These are phyloP conservation scores for Cheilosia grossa DNA, from an alignment of 2,888 invertebrate species.

Conservation along the genomic window DNA sequence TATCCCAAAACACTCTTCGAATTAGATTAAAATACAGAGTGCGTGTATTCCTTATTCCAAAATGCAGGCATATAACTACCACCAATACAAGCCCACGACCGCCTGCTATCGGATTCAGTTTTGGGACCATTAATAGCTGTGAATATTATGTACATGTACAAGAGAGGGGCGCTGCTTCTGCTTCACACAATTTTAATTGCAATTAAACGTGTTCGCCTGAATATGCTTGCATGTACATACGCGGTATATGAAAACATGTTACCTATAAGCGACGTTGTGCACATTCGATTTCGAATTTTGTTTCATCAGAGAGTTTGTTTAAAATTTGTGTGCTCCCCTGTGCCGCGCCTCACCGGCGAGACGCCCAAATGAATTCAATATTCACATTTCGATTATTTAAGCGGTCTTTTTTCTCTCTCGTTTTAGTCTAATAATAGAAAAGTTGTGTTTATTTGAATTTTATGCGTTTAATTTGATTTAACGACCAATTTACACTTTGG, in stretches of 20 bases:
- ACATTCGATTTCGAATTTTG: too few species aligned
- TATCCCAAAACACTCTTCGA: constrained; percentile 32
- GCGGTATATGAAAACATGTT: background rate
- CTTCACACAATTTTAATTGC: background rate
- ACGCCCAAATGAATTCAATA: constrained; percentile 24
- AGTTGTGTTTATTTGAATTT: constrained; percentile 25
- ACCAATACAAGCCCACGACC: constrained; percentile 23
- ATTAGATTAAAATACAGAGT: constrained; percentile 34
- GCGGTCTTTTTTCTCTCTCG: background rate
- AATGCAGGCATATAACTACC: background rate
- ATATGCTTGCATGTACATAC: background rate
- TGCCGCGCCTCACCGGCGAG: background rate
- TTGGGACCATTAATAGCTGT: background rate
- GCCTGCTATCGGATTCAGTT: constrained; percentile 4
- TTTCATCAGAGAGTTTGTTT: constrained; percentile 37
- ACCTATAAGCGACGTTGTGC: too few species aligned
- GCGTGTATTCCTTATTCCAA: constrained; percentile 12
- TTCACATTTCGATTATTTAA: constrained; percentile 36
- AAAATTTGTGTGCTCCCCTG: constrained; percentile 9
- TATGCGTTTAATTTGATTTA: constrained; percentile 15
- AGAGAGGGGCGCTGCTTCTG: constrained; percentile 9
- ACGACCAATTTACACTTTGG: background rate
- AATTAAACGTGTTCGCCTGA: background rate
- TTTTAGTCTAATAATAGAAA: constrained; percentile 28
- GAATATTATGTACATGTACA: background rate